Evolutionary conservation across 2,113 vertebrate genomes (phyloP).

Genomic region (Entelurus aequoreus): DNA sequence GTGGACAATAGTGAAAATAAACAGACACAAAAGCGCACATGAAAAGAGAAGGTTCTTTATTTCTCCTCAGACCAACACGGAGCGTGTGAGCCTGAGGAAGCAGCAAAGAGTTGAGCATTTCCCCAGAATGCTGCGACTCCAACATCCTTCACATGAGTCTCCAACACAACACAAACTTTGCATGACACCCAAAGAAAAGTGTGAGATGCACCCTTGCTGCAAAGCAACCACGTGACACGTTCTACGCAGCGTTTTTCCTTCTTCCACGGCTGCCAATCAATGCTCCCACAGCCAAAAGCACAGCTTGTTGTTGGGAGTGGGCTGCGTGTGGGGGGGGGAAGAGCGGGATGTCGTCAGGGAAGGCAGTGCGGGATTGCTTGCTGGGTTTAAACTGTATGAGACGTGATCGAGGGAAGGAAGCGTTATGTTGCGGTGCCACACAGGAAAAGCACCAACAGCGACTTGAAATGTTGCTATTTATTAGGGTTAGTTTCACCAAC

Average conservation of each 20-base stretch:
- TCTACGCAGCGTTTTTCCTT: slow-evolving; percentile 54
- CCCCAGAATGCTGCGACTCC: slow-evolving; percentile 17
- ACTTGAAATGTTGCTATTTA: slow-evolving; percentile 16
- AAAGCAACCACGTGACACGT: slow-evolving; percentile 51
- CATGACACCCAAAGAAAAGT: slow-evolving; percentile 13
- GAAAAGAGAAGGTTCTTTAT: slow-evolving; percentile 45
- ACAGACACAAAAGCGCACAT: slow-evolving; percentile 9
- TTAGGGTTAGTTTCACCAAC: slow-evolving; percentile 23
- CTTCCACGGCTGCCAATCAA: slow-evolving; percentile 68
- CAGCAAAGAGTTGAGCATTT: slow-evolving; percentile 51
- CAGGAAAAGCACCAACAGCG: slow-evolving; percentile 49
- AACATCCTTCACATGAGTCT: slow-evolving; percentile 20
- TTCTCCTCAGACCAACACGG: slow-evolving; percentile 30
- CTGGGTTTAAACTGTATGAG: slow-evolving; percentile 73
- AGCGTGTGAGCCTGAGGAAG: slow-evolving; percentile 10
- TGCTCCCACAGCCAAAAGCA: slow-evolving; percentile 65
- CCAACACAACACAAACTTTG: slow-evolving; percentile 23
- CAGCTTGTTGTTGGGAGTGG: slow-evolving; percentile 57
- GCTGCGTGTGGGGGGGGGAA: slow-evolving; percentile 11
- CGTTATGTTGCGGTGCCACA: slow-evolving; percentile 62
- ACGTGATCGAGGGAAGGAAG: slow-evolving; percentile 65
- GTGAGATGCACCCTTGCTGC: slow-evolving; percentile 21
- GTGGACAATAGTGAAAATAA: neutral
- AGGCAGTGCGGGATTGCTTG: slow-evolving; percentile 61
- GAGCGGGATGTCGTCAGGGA: slow-evolving; percentile 58